Evolutionary conservation across 1,140 invertebrate species (phyloP).

Genomic region (Temnothorax longispinosus): DNA sequence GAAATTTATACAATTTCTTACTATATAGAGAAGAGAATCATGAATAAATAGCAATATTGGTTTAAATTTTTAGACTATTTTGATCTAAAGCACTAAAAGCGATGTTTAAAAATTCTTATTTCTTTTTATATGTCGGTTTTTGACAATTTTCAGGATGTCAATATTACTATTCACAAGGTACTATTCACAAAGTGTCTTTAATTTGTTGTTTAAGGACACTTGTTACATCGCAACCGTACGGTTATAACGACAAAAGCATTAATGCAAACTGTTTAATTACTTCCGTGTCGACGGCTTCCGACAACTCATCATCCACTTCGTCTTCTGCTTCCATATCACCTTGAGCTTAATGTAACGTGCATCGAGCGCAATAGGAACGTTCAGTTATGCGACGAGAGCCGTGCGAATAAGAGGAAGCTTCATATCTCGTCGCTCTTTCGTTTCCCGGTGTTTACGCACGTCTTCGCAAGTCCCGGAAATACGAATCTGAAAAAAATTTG

Average conservation of each 20-base stretch:
- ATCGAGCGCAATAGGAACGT: constrained; percentile 59
- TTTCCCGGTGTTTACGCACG: constrained; percentile 32
- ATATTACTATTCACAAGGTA: constrained; percentile 18
- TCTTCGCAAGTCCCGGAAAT: constrained; percentile 9
- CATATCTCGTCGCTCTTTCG: constrained; percentile 48
- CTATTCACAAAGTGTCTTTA: neutral
- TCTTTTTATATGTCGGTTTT: neutral
- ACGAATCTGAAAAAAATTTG: constrained; percentile 57
- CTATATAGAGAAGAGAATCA: neutral
- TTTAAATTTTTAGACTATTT: neutral
- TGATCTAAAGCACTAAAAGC: neutral
- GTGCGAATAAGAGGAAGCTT: constrained; percentile 52
- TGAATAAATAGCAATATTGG: neutral
- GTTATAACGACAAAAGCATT: constrained; percentile 23
- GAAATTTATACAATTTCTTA: neutral
- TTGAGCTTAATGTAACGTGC: constrained; percentile 70
- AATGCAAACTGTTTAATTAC: constrained; percentile 65
- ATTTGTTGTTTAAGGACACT: neutral
- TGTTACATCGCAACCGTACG: neutral
- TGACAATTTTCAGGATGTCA: neutral
- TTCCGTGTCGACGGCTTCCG: constrained; percentile 78
- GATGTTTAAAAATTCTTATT: neutral
- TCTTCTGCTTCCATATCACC: constrained; percentile 84
- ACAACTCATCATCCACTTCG: constrained; percentile 82
- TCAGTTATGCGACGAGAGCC: constrained; percentile 25